These are phyloP conservation scores for Panthera tigris DNA, from an alignment of 2,113 vertebrate species.

Conservation along the genomic window DNA sequence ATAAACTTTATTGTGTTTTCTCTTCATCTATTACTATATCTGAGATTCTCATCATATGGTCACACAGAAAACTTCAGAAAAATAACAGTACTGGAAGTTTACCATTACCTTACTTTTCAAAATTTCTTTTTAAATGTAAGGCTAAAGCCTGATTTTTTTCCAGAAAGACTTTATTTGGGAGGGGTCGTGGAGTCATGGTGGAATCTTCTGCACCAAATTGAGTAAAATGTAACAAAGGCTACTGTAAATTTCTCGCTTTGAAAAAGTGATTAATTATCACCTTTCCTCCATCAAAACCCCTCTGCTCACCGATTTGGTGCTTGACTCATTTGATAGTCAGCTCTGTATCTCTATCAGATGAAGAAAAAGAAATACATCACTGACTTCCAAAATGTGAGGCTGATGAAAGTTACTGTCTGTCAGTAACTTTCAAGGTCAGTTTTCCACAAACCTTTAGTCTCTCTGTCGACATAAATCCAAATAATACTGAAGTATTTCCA, in stretches of 20 bases:
- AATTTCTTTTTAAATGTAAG: not conserved
- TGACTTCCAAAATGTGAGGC: not conserved
- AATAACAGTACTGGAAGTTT: not conserved
- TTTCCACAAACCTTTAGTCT: not conserved
- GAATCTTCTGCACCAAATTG: not conserved
- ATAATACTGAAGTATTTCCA: not conserved
- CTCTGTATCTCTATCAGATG: not conserved
- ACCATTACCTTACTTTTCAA: not conserved
- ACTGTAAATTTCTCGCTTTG: not conserved
- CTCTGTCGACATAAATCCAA: not conserved
- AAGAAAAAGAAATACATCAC: not conserved
- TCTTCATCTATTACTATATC: not conserved
- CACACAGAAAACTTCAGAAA: not conserved
- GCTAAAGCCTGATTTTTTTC: not conserved
- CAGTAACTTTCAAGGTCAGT: not conserved
- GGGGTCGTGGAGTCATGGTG: not conserved
- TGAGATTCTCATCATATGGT: not conserved
- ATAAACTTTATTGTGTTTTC: not conserved
- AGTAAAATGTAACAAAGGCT: not conserved
- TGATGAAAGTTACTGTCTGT: not conserved
- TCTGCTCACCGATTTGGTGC: not conserved
- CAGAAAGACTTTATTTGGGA: not conserved
- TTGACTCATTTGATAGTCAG: not conserved
- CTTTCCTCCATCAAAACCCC: not conserved
- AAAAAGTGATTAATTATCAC: not conserved